Evolutionary conservation across 2,888 invertebrate species (phyloP).

Genomic region (Diaperis boleti): DNA sequence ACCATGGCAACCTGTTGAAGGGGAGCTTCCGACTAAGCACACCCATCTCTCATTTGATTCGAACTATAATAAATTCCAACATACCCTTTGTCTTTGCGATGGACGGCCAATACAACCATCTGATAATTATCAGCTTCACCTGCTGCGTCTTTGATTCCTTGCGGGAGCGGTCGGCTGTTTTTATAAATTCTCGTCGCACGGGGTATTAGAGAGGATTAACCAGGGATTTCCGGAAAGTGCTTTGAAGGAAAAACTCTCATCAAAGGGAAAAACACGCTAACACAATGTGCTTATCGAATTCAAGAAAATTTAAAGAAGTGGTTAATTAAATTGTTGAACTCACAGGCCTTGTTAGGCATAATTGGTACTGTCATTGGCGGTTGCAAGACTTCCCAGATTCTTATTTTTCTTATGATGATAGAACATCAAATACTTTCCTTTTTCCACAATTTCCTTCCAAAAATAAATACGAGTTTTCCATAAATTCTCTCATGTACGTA

Average conservation of each 20-base stretch:
- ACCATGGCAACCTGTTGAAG: slow-evolving; percentile 46
- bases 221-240: background rate
- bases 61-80: slow-evolving; percentile 36
- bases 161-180: background rate
- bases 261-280: background rate
- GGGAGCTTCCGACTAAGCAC: slow-evolving; percentile 37
- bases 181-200: background rate
- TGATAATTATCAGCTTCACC: slow-evolving; percentile 15
- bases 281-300: background rate
- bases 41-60: slow-evolving; percentile 35
- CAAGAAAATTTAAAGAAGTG: background rate
- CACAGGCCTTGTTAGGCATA: too few relatives aligned
- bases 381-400: too few relatives aligned
- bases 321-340: background rate
- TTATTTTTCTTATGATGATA: too few relatives aligned
- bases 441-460: too few relatives aligned
- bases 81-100: slow-evolving; percentile 23
- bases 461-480: too few relatives aligned
- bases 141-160: background rate
- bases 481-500: too few relatives aligned
- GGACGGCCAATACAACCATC: background rate
- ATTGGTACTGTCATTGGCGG: too few relatives aligned
- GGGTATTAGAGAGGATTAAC: background rate
- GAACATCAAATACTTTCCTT: too few relatives aligned
- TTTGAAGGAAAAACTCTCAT: background rate